These are phyloP conservation scores for Cyclopterus lumpus DNA, from an alignment of 2,797 vertebrate species.

Conservation along the genomic window DNA sequence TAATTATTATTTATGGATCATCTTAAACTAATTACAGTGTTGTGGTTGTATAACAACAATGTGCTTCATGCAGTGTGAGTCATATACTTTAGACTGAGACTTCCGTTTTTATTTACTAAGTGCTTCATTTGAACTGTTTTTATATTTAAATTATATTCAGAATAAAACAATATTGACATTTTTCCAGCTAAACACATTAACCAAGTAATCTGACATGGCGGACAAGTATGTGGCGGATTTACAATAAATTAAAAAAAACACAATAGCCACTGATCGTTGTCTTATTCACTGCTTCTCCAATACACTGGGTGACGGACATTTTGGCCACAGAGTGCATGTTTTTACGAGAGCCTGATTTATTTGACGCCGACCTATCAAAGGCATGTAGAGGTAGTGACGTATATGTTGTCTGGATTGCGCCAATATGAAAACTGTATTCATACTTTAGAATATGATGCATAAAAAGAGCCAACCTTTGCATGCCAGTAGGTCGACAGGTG, in stretches of 20 bases:
- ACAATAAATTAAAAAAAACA: not conserved
- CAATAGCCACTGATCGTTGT: not conserved
- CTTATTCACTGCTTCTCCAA: not conserved
- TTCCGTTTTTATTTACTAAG: conserved; percentile 5
- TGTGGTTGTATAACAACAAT: conserved; percentile 8
- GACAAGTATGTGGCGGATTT: not conserved
- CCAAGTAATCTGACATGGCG: not conserved
- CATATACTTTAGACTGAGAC: not conserved
- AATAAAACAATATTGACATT: conserved; percentile 9
- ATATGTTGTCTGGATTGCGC: too few species aligned
- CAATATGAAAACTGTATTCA: too few species aligned
- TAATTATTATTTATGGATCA: conserved; percentile 63
- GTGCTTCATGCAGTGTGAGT: conserved; percentile 12
- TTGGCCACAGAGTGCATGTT: not conserved
- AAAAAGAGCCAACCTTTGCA: too few species aligned
- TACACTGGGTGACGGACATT: not conserved
- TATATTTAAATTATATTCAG: not conserved
- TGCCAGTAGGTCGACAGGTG: too few species aligned
- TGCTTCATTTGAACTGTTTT: conserved; percentile 1
- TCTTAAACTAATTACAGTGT: conserved; percentile 51
- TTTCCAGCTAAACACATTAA: not conserved
- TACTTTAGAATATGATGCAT: too few species aligned
- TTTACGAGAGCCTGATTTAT: not conserved
- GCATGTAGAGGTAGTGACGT: not conserved
- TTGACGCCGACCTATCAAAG: not conserved